phyloP scores from a whole-genome alignment of 2,113 vertebrate species.

The Thoracochromis brauschi region DNA sequence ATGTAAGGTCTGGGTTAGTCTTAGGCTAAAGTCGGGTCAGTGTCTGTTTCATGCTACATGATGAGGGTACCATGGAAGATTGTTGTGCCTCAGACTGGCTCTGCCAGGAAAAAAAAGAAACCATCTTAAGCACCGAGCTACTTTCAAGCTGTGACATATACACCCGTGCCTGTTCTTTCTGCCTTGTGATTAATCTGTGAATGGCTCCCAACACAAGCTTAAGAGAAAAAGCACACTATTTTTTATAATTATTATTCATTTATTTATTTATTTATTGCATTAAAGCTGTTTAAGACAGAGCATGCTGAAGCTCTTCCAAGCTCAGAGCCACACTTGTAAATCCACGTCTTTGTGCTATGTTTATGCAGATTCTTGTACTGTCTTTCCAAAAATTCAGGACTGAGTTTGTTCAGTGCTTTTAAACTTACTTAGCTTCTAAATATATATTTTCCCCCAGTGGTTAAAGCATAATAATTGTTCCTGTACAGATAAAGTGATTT shows the following conservation, averaged over 20 bases:
- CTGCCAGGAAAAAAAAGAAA: neutral
- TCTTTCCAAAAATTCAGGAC: neutral
- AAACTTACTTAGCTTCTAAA: neutral
- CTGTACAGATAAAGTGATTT: neutral
- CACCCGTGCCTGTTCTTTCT: neutral
- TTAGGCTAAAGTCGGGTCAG: neutral
- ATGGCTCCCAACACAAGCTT: neutral
- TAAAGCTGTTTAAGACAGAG: neutral
- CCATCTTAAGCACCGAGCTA: neutral
- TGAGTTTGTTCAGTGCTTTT: neutral
- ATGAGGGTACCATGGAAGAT: neutral
- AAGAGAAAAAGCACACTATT: neutral
- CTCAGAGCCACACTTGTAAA: neutral
- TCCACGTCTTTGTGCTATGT: neutral
- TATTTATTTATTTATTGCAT: neutral
- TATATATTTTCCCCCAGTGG: neutral
- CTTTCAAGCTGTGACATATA: conserved; percentile 1
- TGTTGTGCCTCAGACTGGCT: conserved; percentile 15
- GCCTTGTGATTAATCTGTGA: neutral
- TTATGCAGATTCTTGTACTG: neutral
- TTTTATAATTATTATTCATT: neutral
- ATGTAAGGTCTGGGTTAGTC: neutral
- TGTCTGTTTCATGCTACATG: conserved; percentile 18
- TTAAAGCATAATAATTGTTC: neutral
- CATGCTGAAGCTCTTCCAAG: neutral